Percentiles rank a stretch among this genome's conserved stretches.
These are phyloP conservation scores for Endotricha flammealis DNA, from an alignment of 2,888 invertebrate genomes.

Conservation along the genomic window DNA sequence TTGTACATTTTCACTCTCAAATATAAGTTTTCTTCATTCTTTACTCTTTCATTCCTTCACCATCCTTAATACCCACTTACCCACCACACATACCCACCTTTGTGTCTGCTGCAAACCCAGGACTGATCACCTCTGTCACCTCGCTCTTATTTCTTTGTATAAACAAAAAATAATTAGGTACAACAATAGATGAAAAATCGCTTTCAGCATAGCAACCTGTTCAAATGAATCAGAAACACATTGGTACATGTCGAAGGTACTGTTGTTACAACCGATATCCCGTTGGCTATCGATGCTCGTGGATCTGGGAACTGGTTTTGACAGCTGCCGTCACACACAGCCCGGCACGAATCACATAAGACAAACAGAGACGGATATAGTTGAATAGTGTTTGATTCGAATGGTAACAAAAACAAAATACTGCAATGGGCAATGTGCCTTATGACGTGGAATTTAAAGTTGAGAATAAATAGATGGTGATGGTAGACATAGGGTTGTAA, in stretches of 20 bases:
- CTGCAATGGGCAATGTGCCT: slow-evolving; percentile 13
- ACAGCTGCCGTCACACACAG: slow-evolving; percentile 43
- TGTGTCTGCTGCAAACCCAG: too few species aligned
- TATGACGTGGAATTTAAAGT: slow-evolving; percentile 11
- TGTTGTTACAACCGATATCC: slow-evolving; percentile 23
- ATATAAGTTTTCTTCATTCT: too few species aligned
- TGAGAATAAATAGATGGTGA: slow-evolving; percentile 13
- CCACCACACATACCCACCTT: too few species aligned
- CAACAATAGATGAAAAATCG: too few species aligned
- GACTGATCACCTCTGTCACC: too few species aligned
- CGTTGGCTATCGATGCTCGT: slow-evolving; percentile 50
- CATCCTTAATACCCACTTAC: too few species aligned
- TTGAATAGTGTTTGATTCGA: slow-evolving; percentile 9
- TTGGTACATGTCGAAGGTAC: slow-evolving; percentile 14
- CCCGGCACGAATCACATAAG: slow-evolving; percentile 11
- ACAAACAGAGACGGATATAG: slow-evolving; percentile 21
- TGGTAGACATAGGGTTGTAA: slow-evolving; percentile 4
- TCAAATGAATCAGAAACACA: slow-evolving; percentile 1
- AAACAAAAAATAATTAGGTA: too few species aligned
- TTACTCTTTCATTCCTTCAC: too few species aligned
- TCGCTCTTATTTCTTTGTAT: too few species aligned
- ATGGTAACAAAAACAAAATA: slow-evolving; percentile 19
- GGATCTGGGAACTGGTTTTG: slow-evolving; percentile 62
- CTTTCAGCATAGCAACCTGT: background rate
- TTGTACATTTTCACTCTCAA: too few species aligned